phyloP scores from a whole-genome alignment of 1,140 invertebrate species.

The Leptoteleia sp. region DNA sequence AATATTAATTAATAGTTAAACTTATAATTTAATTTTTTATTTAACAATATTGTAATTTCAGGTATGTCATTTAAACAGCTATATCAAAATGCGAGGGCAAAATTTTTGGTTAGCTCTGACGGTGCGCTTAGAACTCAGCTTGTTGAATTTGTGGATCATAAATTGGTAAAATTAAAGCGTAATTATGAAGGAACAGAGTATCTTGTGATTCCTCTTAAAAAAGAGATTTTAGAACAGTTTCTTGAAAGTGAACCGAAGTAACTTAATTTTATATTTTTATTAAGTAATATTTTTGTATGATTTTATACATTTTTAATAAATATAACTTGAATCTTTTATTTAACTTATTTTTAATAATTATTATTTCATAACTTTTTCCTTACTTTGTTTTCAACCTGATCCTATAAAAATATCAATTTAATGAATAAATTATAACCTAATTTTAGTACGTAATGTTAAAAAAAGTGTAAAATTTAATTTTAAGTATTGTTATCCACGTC shows the following conservation, averaged over 20 bases:
- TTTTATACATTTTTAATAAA: too few relatives aligned
- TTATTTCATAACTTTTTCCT: too few relatives aligned
- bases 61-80: slow-evolving; percentile 93
- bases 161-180: slow-evolving; percentile 90
- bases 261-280: slow-evolving; percentile 1
- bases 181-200: slow-evolving; percentile 90
- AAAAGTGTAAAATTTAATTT: too few relatives aligned
- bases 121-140: slow-evolving; percentile 92
- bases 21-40: too few relatives aligned
- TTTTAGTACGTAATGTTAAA: too few relatives aligned
- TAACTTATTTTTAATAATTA: too few relatives aligned
- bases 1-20: too few relatives aligned
- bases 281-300: neutral
- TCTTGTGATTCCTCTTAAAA: slow-evolving; percentile 90
- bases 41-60: slow-evolving; percentile 73
- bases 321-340: too few relatives aligned
- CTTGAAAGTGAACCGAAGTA: slow-evolving; percentile 83
- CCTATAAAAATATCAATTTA: too few relatives aligned
- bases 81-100: slow-evolving; percentile 90
- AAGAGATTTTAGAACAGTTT: slow-evolving; percentile 88
- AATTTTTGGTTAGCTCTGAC: slow-evolving; percentile 94
- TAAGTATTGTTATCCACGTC: slow-evolving; percentile 27
- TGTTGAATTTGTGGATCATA: slow-evolving; percentile 96
- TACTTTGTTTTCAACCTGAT: too few relatives aligned
- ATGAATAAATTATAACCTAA: too few relatives aligned